A percentile compares a stretch with the other conserved stretches of the same genome.
Conservation (phyloP, 2,113 vertebrate genomes). For the Illadopsis cleaveri region DNA sequence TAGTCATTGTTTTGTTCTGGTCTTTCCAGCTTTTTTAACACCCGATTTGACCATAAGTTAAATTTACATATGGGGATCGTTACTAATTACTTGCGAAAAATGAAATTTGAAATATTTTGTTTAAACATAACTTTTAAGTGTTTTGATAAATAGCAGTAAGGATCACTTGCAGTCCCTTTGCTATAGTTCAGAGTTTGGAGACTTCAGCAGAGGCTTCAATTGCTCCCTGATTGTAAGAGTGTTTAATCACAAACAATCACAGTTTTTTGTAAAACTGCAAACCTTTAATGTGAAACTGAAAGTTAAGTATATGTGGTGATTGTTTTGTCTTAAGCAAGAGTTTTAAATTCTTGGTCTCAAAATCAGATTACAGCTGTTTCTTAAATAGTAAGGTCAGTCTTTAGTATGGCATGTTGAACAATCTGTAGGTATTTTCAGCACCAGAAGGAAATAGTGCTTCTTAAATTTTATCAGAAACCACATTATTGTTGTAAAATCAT, state of each 20-base stretch:
- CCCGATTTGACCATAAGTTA: background rate
- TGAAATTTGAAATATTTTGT: background rate
- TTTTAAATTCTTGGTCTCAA: background rate
- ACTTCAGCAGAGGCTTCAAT: background rate
- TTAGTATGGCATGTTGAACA: background rate
- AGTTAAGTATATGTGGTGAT: background rate
- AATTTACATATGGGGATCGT: background rate
- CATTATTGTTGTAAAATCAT: background rate
- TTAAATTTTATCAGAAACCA: background rate
- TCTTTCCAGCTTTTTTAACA: background rate
- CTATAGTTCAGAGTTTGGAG: background rate
- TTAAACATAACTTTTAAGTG: background rate
- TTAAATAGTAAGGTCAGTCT: background rate
- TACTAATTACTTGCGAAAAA: background rate
- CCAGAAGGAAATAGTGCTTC: background rate
- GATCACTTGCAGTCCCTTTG: background rate
- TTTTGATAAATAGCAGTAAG: background rate
- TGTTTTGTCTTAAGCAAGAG: background rate
- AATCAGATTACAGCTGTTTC: background rate
- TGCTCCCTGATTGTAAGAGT: background rate
- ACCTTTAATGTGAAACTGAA: background rate
- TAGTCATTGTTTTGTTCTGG: background rate
- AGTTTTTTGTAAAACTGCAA: background rate
- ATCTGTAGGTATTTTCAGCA: background rate
- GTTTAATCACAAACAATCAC: background rate